Base-by-base conservation (phyloP, 2,888 invertebrate genomes). In the Xylota segnis region DNA sequence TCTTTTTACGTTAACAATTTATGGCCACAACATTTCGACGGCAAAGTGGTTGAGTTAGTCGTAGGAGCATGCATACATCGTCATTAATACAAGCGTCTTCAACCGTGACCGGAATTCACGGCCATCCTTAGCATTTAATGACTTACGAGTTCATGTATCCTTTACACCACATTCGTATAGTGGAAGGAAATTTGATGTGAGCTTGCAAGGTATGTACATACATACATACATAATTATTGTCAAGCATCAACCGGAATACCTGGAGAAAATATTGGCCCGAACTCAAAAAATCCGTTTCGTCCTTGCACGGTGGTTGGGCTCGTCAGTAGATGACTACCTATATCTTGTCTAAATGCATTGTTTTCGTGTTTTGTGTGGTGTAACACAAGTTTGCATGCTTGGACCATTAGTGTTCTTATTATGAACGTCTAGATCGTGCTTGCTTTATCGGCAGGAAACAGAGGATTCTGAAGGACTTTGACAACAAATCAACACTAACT, bases 21-120 rank as follows among this genome's bases (percentile, higher is more conserved):
- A 68, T 68, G 50, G 40, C 43, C 68, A 77, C 50, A 65, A 68
- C 14, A 59, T 68, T 68, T 68, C 23, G 40, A 16, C 43, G 23
- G 59, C 52, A 65, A 56, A 75, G 75, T 75, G 56, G 56, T 65
- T 65, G 32, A 3, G n/a, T n/a, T n/a, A 65, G 50, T 68, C 59
- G 76, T 77, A 23, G 43, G 32, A 50, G 32, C 45, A 14, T 45
- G 45, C 63, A 54, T 65, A 56, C 63, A 54, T 65, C 47, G 27
- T 56, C 43, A 56, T 65, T 50, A 61, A 54, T 34, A 63, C n/a
- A 37, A 34, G 27, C 34, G 29, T 18, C 29, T 52, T 29, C 14
- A 59, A 59, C 59, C 68, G 50, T 68, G 68, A 68, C 76, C 52
- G 52, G 50, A 68, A 77, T 59, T 47, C 45, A 32, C 32, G 54